These are phyloP conservation scores for Cydia strobilella DNA, from an alignment of 1,140 invertebrate species.

Conservation along the genomic window DNA sequence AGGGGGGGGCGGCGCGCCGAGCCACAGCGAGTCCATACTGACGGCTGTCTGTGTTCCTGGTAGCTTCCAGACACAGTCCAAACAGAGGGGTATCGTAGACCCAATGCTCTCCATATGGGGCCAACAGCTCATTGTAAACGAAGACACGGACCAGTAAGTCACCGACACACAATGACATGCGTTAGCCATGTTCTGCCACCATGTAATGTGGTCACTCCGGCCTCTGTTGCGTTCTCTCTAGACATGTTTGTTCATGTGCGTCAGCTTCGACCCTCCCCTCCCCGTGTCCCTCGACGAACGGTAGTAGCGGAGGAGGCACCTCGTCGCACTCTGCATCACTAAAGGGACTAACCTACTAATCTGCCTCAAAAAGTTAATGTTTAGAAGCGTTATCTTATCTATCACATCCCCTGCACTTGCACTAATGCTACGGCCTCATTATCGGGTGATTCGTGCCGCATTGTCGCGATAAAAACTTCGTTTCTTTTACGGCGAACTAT, in stretches of 20 bases:
- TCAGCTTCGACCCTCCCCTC: conserved; percentile 42
- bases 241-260: conserved; percentile 63
- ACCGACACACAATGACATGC: conserved; percentile 64
- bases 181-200: conserved; percentile 66
- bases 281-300: conserved; percentile 40
- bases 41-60: conserved; percentile 72
- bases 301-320: conserved; percentile 46
- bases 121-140: conserved; percentile 97
- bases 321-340: conserved; percentile 5
- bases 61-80: conserved; percentile 96
- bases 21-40: conserved; percentile 49
- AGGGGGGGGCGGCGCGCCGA: conserved; percentile 21
- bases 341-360: conserved; percentile 51
- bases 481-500: too few species aligned
- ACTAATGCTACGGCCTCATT: not conserved
- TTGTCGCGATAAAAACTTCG: too few species aligned
- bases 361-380: not conserved
- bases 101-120: conserved; percentile 98
- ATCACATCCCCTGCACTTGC: conserved; percentile 4
- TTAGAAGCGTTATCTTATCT: not conserved
- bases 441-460: too few species aligned
- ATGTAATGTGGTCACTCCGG: conserved; percentile 61
- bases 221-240: conserved; percentile 62
- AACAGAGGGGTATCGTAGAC: conserved; percentile 97
- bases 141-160: conserved; percentile 97